These are phyloP conservation scores for Dermolepida albohirtum DNA, from an alignment of 2,888 invertebrate genomes.

Conservation along the genomic window DNA sequence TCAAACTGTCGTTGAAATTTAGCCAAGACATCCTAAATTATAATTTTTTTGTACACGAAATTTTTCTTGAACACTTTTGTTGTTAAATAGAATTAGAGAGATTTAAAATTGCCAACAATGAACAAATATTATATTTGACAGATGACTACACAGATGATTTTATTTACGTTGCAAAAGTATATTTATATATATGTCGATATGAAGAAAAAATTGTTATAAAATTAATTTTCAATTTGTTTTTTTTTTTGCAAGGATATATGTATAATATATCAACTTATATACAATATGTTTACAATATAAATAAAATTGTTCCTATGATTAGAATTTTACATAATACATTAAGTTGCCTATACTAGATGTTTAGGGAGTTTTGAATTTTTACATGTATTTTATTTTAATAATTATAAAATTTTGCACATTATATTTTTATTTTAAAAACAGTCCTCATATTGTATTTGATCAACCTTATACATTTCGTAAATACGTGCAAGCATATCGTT, in stretches of 20 bases:
- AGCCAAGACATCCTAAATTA: slow-evolving; percentile 74
- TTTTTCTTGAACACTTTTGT: slow-evolving; percentile 24
- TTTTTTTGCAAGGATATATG: too few species aligned
- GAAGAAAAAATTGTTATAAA: slow-evolving; percentile 1
- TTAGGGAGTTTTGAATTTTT: too few species aligned
- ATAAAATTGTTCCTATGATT: too few species aligned
- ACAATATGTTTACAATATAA: too few species aligned
- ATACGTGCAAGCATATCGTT: too few species aligned
- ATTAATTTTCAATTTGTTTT: too few species aligned
- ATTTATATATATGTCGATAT: neutral
- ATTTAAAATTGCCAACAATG: slow-evolving; percentile 35
- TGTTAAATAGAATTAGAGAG: slow-evolving; percentile 11
- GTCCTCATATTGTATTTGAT: too few species aligned
- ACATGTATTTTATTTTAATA: too few species aligned
- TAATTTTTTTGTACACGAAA: slow-evolving; percentile 17
- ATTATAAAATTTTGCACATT: too few species aligned
- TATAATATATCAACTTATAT: too few species aligned
- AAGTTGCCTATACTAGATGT: neutral
- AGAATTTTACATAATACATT: neutral
- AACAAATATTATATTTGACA: slow-evolving; percentile 20
- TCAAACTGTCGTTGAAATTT: slow-evolving; percentile 74
- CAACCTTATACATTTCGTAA: too few species aligned
- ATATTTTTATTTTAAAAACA: too few species aligned
- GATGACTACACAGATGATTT: slow-evolving; percentile 17
- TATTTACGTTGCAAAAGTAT: slow-evolving; percentile 8